These are phyloP conservation scores for Phrynocephalus vlangalii DNA, from an alignment of 2,797 vertebrate species.

Conservation along the genomic window DNA sequence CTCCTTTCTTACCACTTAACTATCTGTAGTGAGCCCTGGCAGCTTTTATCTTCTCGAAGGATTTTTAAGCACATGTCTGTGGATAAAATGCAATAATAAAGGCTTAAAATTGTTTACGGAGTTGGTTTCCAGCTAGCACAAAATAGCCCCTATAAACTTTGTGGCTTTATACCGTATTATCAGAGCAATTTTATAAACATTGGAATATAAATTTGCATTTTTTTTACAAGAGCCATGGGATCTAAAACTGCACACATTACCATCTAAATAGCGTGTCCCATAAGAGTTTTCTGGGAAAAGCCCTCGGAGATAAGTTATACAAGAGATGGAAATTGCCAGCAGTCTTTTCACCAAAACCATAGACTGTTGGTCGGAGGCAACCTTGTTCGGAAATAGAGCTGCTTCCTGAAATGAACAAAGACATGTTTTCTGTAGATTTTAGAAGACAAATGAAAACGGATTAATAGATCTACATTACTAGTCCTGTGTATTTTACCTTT, in stretches of 20 bases:
- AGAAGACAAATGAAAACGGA: neutral
- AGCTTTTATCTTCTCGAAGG: conserved; percentile 87
- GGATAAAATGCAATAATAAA: neutral
- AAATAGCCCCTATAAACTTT: conserved; percentile 23
- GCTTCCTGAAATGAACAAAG: conserved; percentile 69
- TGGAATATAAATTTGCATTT: conserved; percentile 44
- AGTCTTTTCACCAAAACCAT: conserved; percentile 88
- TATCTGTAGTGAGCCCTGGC: conserved; percentile 88
- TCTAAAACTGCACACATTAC: conserved; percentile 69
- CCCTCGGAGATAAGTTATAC: conserved; percentile 92
- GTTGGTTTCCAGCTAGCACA: conserved; percentile 48
- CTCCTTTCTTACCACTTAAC: conserved; percentile 85
- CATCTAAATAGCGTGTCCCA: conserved; percentile 87
- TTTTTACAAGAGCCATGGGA: conserved; percentile 15
- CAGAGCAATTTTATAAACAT: conserved; percentile 30
- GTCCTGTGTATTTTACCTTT: conserved; percentile 64
- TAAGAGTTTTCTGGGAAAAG: conserved; percentile 93
- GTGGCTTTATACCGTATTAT: conserved; percentile 43
- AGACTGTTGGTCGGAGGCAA: conserved; percentile 85
- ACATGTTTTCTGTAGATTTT: conserved; percentile 36
- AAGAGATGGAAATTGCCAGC: conserved; percentile 89
- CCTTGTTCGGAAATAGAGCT: conserved; percentile 81
- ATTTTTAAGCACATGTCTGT: conserved; percentile 92
- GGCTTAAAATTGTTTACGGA: conserved; percentile 62
- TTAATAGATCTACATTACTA: neutral